Evolutionary conservation across 2,888 invertebrate genomes (phyloP).

Genomic region (Lingula anatina): DNA sequence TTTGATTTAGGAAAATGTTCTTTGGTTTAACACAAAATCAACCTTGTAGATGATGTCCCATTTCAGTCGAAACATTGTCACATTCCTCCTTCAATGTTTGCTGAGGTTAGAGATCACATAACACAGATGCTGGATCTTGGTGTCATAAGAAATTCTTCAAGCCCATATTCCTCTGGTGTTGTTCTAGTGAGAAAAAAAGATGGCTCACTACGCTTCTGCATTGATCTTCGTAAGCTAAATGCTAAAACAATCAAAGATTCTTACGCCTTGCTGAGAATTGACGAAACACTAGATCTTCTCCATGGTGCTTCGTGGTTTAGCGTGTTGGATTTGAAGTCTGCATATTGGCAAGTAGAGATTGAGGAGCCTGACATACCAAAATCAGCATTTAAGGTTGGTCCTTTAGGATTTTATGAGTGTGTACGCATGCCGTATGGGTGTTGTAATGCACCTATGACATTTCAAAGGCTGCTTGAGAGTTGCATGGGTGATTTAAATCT

Average conservation of each 20-base stretch:
- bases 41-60: conserved; percentile 1
- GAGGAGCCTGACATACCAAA: background rate
- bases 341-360: conserved; percentile 1
- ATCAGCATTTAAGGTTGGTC: conserved; percentile 1
- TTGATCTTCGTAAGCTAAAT: conserved; percentile 3
- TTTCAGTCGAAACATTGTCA: background rate
- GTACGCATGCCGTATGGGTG: too few relatives aligned
- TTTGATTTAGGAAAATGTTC: background rate
- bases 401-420: too few relatives aligned
- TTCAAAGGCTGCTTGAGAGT: background rate
- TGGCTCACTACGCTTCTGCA: conserved; percentile 2
- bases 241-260: background rate
- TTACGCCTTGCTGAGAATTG: conserved; percentile 1
- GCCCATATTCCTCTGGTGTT: conserved; percentile 3
- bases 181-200: conserved; percentile 4
- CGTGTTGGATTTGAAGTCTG: background rate
- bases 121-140: conserved; percentile 2
- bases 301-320: background rate
- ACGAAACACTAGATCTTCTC: conserved; percentile 1
- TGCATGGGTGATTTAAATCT: background rate
- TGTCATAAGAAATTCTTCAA: conserved; percentile 1
- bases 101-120: conserved; percentile 4
- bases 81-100: conserved; percentile 7
- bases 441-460: background rate
- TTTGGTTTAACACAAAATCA: conserved; percentile 1